Percentiles rank a stretch among this genome's conserved stretches.
These are phyloP conservation scores for Rhizomys pruinosus DNA, from an alignment of 2,113 vertebrate species.

Conservation along the genomic window DNA sequence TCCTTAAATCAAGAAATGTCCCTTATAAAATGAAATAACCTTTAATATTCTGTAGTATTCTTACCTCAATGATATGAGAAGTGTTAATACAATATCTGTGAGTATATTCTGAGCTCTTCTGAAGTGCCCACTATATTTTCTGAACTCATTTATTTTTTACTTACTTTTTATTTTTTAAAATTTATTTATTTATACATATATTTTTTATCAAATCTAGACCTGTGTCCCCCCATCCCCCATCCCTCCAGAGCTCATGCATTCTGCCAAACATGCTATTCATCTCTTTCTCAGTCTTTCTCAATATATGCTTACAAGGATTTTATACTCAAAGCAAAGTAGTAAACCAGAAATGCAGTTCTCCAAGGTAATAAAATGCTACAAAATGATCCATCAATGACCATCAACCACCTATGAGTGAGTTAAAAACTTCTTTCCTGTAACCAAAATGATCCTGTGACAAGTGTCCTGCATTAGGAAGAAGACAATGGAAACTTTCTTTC, in stretches of 20 bases:
- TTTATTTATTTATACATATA: too few relatives aligned
- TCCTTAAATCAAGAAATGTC: background rate
- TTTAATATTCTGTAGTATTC: background rate
- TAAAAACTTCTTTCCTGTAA: conserved; percentile 35
- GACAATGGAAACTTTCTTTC: background rate
- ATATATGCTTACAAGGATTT: conserved; percentile 58
- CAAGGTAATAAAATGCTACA: conserved; percentile 23
- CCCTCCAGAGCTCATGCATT: too few relatives aligned
- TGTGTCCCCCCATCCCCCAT: too few relatives aligned
- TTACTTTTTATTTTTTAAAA: too few relatives aligned
- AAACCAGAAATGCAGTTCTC: conserved; percentile 50
- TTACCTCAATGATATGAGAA: background rate
- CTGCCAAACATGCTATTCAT: too few relatives aligned
- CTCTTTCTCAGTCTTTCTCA: too few relatives aligned
- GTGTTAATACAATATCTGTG: conserved; percentile 35
- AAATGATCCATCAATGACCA: conserved; percentile 31
- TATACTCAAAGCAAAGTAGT: conserved; percentile 27
- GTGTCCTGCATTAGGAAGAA: conserved; percentile 1
- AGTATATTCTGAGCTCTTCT: conserved; percentile 7
- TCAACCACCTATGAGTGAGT: conserved; percentile 14
- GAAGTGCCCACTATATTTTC: background rate
- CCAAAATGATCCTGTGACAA: background rate
- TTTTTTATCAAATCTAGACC: too few relatives aligned
- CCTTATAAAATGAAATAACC: conserved; percentile 1
- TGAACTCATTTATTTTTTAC: too few relatives aligned